Evolutionary conservation across 2,113 vertebrate species (phyloP).

Genomic region (Monarcha castaneiventris): DNA sequence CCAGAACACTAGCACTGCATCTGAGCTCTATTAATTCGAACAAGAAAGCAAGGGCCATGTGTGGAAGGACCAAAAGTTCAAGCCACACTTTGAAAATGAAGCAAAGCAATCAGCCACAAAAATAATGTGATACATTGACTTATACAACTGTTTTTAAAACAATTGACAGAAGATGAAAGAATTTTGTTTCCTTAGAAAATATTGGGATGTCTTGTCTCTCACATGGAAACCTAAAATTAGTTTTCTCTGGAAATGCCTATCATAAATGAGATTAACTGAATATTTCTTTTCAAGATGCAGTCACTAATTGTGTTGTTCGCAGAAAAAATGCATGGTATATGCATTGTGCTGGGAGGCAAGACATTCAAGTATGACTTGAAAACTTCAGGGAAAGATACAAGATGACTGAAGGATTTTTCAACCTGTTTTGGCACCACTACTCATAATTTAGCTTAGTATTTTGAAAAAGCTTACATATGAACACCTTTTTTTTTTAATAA

Average conservation of each 20-base stretch:
- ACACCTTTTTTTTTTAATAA: neutral
- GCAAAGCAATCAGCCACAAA: neutral
- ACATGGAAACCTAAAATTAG: neutral
- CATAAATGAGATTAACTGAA: constrained; percentile 40
- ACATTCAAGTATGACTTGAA: constrained; percentile 46
- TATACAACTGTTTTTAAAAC: neutral
- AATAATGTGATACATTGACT: neutral
- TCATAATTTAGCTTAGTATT: constrained; percentile 12
- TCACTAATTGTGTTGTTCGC: constrained; percentile 42
- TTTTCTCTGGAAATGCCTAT: constrained; percentile 45
- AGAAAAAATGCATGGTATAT: neutral
- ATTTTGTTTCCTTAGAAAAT: neutral
- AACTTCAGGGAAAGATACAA: constrained; percentile 36
- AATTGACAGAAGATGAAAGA: neutral
- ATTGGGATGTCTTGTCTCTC: neutral
- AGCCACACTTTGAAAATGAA: neutral
- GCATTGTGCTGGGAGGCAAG: constrained; percentile 48
- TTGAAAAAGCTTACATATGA: neutral
- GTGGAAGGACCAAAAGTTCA: neutral
- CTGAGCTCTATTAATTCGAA: constrained; percentile 9
- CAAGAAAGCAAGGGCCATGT: neutral
- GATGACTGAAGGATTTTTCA: constrained; percentile 20
- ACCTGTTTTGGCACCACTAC: neutral
- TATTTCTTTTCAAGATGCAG: constrained; percentile 23
- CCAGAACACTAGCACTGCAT: neutral